Evolutionary conservation across 2,888 invertebrate genomes (phyloP), one percentile per base, ranked within the genome.

Genomic region (Tuta absoluta): DNA sequence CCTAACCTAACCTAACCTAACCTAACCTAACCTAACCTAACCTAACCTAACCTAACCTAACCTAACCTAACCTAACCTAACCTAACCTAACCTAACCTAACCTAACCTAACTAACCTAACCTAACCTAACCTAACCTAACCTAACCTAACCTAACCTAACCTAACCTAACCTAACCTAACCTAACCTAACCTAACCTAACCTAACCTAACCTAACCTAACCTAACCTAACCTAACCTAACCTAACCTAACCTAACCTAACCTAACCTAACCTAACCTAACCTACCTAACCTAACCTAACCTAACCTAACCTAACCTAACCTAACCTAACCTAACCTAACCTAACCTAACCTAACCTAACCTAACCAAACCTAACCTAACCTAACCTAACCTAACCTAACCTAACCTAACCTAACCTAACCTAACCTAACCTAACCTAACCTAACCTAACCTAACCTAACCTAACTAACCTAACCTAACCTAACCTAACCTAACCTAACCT

Each of bases 111-210:
- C 65, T n/a, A n/a, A n/a, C 69, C 67, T 67, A 66, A 67, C 69
- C 68, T 67, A 67, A 66, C 67, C 67, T 67, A 67, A 67, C 69
- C 68, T 68, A 69, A 68, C 68, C 69, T 70, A 70, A 69, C 71
- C 69, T 69, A 70, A 69, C 70, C 72, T 71, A 69, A 68, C 71
- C 70, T 68, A 67, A 69, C 68, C 70, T 67, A 66, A 69, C 68
- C 68, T 69, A 69, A 70, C 69, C 68, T 68, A 69, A 68, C 68
- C 68, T 67, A 69, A 71, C 69, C 69, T 68, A 68, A 68, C 69
- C 67, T 66, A 70, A 66, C 69, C 69, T 66, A 69, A 67, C 69
- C 67, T 66, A 64, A 67, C 67, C 65, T 65, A 67, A 67, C 66
- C 65, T 69, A 68, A 69, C 71, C 66, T 67, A 66, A 67, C 69